phyloP scores from a whole-genome alignment of 2,888 invertebrate species.

The Pammene aurita region DNA sequence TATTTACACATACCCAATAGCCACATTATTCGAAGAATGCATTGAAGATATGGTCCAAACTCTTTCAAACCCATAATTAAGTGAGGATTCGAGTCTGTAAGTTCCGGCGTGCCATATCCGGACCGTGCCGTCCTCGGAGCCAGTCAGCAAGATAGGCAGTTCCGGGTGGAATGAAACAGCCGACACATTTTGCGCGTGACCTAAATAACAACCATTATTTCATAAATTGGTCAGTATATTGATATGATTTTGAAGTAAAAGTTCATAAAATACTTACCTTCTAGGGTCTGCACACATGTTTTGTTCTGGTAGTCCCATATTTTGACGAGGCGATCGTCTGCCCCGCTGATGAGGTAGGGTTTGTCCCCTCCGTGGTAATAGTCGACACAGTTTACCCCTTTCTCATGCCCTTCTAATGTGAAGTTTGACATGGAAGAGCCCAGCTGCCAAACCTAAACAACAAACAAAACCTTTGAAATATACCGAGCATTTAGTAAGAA shows the following conservation, averaged over 20 bases:
- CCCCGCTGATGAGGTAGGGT: conserved; percentile 99
- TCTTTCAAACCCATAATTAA: conserved; percentile 99
- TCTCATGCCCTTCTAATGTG: conserved; percentile 98
- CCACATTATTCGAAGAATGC: conserved; percentile 97
- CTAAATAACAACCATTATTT: conserved; percentile 57
- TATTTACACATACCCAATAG: conserved; percentile 87
- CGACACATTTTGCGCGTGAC: conserved; percentile 98
- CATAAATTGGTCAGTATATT: neutral
- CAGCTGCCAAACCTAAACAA: conserved; percentile 94
- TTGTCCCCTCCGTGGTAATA: conserved; percentile 99
- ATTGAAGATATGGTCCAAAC: conserved; percentile 98
- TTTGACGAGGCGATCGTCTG: conserved; percentile 98
- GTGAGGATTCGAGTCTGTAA: conserved; percentile 96
- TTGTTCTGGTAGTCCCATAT: conserved; percentile 99
- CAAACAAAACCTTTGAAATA: neutral
- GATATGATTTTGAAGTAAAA: neutral
- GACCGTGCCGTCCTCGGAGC: conserved; percentile 99
- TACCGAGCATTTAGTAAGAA: neutral
- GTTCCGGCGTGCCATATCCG: conserved; percentile 99
- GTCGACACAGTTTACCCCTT: conserved; percentile 99
- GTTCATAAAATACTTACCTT: conserved; percentile 75
- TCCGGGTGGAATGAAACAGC: conserved; percentile 99
- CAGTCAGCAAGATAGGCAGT: conserved; percentile 97
- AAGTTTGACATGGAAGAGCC: conserved; percentile 99
- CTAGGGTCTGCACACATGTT: conserved; percentile 98